Evolutionary conservation across 2,797 vertebrate genomes (phyloP).

Genomic region (Myotis pilosus): DNA sequence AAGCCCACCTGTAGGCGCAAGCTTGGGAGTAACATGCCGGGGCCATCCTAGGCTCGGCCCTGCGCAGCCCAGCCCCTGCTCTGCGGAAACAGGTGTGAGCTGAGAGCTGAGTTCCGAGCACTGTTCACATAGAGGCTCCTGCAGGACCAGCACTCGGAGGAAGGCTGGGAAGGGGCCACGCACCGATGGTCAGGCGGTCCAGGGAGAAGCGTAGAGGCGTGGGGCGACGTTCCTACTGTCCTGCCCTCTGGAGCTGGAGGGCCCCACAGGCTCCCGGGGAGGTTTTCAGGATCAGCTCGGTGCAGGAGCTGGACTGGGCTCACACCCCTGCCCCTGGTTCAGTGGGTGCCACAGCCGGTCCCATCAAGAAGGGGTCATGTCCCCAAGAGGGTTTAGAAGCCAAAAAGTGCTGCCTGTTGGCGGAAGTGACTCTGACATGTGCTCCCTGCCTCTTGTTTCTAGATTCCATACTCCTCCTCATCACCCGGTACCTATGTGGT

Average conservation of each 20-base stretch:
- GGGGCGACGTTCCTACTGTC: accelerated
- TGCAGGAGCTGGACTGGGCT: background rate
- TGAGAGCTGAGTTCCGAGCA: background rate
- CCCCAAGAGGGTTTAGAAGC: background rate
- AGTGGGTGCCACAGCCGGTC: background rate
- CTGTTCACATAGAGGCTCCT: background rate
- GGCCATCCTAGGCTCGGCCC: background rate
- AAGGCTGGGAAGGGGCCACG: background rate
- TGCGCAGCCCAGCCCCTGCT: background rate
- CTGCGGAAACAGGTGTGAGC: background rate
- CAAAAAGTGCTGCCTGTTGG: background rate
- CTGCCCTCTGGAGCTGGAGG: background rate
- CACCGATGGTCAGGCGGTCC: background rate
- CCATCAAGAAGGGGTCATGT: background rate
- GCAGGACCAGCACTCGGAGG: background rate
- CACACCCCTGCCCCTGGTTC: background rate
- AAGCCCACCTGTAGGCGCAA: accelerated
- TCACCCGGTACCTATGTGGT: slow-evolving; percentile 99
- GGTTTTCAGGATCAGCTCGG: background rate
- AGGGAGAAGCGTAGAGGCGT: background rate
- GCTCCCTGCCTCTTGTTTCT: slow-evolving; percentile 70
- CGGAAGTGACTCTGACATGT: background rate
- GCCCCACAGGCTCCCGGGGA: background rate
- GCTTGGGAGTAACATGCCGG: background rate
- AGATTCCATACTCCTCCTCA: slow-evolving; percentile 99